phyloP scores from a whole-genome alignment of 2,888 invertebrate genomes.

The Melolontha melolontha region DNA sequence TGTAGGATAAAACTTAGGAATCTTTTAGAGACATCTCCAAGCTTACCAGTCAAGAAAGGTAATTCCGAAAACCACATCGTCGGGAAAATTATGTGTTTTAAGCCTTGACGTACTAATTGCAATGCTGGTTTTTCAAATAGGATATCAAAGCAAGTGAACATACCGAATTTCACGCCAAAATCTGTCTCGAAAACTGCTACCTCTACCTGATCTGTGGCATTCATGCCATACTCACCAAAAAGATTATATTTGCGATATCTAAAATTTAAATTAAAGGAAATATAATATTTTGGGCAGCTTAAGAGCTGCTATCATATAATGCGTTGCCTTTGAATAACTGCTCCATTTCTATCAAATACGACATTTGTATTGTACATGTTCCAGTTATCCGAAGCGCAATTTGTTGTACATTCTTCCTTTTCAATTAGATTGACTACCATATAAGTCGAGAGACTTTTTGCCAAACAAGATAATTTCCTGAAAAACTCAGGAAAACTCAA shows the following conservation, averaged over 20 bases:
- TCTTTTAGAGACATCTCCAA: background rate
- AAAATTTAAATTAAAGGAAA: conserved; percentile 28
- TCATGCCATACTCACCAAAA: conserved; percentile 58
- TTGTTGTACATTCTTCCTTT: conserved; percentile 67
- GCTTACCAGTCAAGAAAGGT: conserved; percentile 77
- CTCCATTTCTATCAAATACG: conserved; percentile 79
- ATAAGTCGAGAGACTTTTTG: conserved; percentile 71
- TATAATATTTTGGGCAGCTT: background rate
- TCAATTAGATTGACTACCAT: conserved; percentile 79
- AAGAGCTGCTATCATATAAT: background rate
- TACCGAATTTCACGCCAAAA: conserved; percentile 84
- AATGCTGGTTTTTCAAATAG: conserved; percentile 79
- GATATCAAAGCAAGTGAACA: conserved; percentile 87
- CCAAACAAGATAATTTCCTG: conserved; percentile 73
- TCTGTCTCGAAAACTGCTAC: conserved; percentile 77
- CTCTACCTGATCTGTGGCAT: conserved; percentile 69
- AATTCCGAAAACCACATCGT: conserved; percentile 87
- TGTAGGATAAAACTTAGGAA: background rate
- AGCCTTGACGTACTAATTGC: conserved; percentile 61
- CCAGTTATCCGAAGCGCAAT: conserved; percentile 67
- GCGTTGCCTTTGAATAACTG: conserved; percentile 74
- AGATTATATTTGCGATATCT: conserved; percentile 62
- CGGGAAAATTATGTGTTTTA: conserved; percentile 75
- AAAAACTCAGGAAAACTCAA: conserved; percentile 65
- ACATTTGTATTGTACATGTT: conserved; percentile 82